Evolutionary conservation across 2,113 vertebrate species (phyloP).

Genomic region (Suncus etruscus): DNA sequence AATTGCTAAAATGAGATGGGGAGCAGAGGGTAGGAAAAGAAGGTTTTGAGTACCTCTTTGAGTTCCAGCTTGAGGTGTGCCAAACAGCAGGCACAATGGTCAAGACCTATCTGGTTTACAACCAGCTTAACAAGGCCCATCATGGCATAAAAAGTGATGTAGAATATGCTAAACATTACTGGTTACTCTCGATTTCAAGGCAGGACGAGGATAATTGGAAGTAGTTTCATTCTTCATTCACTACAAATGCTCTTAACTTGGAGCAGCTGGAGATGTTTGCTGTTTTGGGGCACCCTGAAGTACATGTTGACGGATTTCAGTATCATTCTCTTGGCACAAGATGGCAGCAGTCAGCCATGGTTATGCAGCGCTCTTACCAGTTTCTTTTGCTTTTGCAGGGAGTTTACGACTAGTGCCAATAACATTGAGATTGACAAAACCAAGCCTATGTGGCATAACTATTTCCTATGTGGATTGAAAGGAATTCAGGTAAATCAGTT

Average conservation of each 20-base stretch:
- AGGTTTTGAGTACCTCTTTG: neutral
- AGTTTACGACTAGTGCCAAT: constrained; percentile 89
- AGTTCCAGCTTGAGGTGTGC: neutral
- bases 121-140: neutral
- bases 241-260: constrained; percentile 13
- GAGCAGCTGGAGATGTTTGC: constrained; percentile 27
- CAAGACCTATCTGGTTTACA: neutral
- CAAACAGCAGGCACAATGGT: neutral
- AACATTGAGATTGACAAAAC: constrained; percentile 92
- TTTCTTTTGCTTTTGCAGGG: constrained; percentile 89
- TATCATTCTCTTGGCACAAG: constrained; percentile 81
- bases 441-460: constrained; percentile 96
- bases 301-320: neutral
- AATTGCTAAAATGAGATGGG: neutral
- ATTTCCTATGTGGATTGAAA: constrained; percentile 98
- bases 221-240: neutral
- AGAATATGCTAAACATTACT: constrained; percentile 13
- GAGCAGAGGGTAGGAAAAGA: constrained; percentile 1
- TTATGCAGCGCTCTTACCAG: constrained; percentile 31
- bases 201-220: neutral
- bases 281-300: neutral
- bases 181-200: constrained; percentile 39
- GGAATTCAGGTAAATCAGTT: constrained; percentile 93
- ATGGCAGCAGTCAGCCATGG: constrained; percentile 85
- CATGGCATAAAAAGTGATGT: neutral